phyloP scores from a whole-genome alignment of 2,888 invertebrate species.

The Phengaris alcon region DNA sequence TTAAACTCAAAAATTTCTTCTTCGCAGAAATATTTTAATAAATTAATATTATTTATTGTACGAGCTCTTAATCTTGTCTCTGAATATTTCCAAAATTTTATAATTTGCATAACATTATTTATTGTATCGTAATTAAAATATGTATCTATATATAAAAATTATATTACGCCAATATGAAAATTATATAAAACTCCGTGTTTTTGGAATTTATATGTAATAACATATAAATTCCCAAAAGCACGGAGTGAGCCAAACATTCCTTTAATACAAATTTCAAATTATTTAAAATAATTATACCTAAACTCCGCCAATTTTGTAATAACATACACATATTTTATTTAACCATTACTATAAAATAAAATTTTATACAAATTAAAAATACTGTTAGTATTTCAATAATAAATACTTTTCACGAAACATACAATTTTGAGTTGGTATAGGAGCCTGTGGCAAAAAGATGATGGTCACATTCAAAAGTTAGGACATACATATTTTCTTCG shows the following conservation, averaged over 20 bases:
- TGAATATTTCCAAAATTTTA: neutral
- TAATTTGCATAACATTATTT: conserved; percentile 1
- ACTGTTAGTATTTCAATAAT: too few relatives aligned
- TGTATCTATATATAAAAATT: too few relatives aligned
- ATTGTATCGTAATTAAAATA: conserved; percentile 11
- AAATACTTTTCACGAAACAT: too few relatives aligned
- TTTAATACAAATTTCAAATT: neutral
- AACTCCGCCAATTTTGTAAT: neutral
- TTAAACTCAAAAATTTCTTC: neutral
- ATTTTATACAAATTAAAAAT: neutral
- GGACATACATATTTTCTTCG: too few relatives aligned
- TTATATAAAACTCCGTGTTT: too few relatives aligned
- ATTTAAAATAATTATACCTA: neutral
- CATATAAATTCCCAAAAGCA: neutral
- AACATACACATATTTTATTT: neutral
- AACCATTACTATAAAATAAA: neutral
- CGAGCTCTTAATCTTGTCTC: neutral
- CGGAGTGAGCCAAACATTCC: neutral
- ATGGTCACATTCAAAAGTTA: too few relatives aligned
- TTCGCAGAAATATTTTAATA: neutral
- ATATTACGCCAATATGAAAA: too few relatives aligned
- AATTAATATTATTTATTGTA: neutral
- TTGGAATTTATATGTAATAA: neutral
- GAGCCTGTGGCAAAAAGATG: too few relatives aligned
- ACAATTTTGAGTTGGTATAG: too few relatives aligned